Evolutionary conservation across 2,113 vertebrate species (phyloP), one percentile per base, ranked within the genome.

Genomic region (Crotophaga sulcirostris): DNA sequence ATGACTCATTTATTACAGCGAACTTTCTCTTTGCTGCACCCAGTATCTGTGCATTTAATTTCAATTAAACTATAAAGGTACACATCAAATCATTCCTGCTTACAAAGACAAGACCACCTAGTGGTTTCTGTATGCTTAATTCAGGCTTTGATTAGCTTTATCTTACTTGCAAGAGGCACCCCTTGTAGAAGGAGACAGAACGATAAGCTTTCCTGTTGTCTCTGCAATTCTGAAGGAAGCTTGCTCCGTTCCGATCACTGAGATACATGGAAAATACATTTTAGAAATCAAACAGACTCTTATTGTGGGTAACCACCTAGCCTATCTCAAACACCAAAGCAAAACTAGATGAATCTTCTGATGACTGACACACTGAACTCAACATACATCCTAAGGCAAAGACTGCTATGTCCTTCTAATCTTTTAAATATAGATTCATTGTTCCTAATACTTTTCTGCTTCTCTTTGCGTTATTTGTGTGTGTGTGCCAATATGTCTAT

Each of bases 71-170:
- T 67, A 92, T 66, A 95, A 84, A 94, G 33, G 29, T 36, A 55
- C 69, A 73, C 13, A 73, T 84, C 89, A 89, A 89, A 94, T 82
- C 7, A 47, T 75, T 94, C 64, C 83, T 90, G 56, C 84, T 95
- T 92, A 87, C 76, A 92, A 78, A 94, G 90, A 95, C 85, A 96
- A 93, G 92, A 94, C 79, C 86, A 73, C 90, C 76, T 84, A 89
- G 69, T 87, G 87, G 6, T 56, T 96, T 94, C 72, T 94, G 44
- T 92, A 77, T 95, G 83, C 19, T 86, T 95, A 97, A 92, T 91
- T 90, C 31, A 95, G 85, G 56, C 80, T 96, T 95, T 96, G 88
- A 93, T 95, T 96, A 90, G 64, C 66, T 94, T 94, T 95, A 92
- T 90, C 90, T 92, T 91, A 90, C 87, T 96, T 92, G 85, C 68